Base-by-base conservation (phyloP, 2,888 invertebrate species). In the Rambutsinella grinnellia region DNA sequence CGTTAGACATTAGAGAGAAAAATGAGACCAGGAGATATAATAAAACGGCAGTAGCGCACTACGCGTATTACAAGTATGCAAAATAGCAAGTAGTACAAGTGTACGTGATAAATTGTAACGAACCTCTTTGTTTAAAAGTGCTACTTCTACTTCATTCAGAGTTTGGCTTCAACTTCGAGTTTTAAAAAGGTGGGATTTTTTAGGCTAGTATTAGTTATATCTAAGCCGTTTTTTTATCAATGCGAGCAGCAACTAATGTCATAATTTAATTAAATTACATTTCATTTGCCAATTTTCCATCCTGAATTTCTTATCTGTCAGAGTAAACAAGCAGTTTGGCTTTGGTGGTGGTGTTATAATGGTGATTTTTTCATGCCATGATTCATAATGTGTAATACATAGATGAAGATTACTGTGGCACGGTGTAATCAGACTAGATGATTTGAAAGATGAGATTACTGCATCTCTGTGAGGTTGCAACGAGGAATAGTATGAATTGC, bases 211-310 rank as follows among this genome's bases (percentile, higher is more conserved):
- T 36, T 36, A 36, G 36, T 5, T 6, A 44, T 44, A 27, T 27
- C 44, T 27, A 53, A 61, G 56, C 27, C 23, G 54, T 61, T 65
- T 13, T 8, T 53, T 21, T 8, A 19, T 8, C 53, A 23, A 53
- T 19, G n/a, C n/a, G n/a, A n/a, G 17, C 5, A 36, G 13, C 61
- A 61, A 26, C 54, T 72, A 72, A 72, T 72, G 72, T 63, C 47
- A 72, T 53, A 65, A 63, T 71, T 71, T 51, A 72, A 72, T 72
- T 72, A 66, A 65, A 72, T 72, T 72, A 60, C 60, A 60, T 47
- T 70, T 46, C 49, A 28, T 60, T 69, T 56, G 47, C n/a, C 51
- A 63, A 36, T 36, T 36, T n/a, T n/a, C n/a, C n/a, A n/a, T n/a
- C n/a, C n/a, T n/a, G n/a, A n/a, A n/a, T n/a, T n/a, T n/a, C n/a